Evolutionary conservation across 2,888 invertebrate species (phyloP).

Genomic region (Ophion costatus): DNA sequence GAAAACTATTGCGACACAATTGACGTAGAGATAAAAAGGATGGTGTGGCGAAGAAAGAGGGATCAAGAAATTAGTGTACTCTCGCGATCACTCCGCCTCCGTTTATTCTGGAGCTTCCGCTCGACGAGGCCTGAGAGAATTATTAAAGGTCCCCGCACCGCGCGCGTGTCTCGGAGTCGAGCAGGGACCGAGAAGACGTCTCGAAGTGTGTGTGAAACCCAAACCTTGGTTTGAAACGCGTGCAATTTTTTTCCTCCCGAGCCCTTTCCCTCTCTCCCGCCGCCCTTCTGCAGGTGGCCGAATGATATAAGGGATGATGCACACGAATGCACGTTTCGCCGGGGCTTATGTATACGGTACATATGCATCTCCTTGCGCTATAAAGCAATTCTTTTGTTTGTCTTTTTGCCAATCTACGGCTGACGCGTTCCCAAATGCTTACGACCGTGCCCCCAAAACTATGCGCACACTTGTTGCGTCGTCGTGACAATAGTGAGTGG

Average conservation of each 20-base stretch:
- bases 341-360: background rate
- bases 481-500: too few species aligned
- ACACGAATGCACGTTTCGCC: constrained; percentile 20
- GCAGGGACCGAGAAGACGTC: background rate
- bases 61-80: too few species aligned
- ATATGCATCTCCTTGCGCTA: background rate
- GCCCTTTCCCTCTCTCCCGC: background rate
- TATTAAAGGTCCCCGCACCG: constrained; percentile 22
- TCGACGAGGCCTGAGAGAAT: constrained; percentile 11
- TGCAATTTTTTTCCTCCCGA: constrained; percentile 21
- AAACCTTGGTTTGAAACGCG: constrained; percentile 48
- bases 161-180: background rate
- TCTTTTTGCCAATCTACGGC: constrained; percentile 23
- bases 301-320: constrained; percentile 28
- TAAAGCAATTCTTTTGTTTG: constrained; percentile 17
- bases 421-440: background rate
- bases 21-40: background rate
- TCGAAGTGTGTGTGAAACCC: constrained; percentile 35
- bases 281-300: constrained; percentile 38
- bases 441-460: background rate
- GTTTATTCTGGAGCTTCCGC: constrained; percentile 4
- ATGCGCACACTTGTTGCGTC: too few species aligned
- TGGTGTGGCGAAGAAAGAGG: too few species aligned
- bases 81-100: too few species aligned
- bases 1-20: background rate